phyloP scores from a whole-genome alignment of 2,888 invertebrate genomes.

The Cephus runcator region DNA sequence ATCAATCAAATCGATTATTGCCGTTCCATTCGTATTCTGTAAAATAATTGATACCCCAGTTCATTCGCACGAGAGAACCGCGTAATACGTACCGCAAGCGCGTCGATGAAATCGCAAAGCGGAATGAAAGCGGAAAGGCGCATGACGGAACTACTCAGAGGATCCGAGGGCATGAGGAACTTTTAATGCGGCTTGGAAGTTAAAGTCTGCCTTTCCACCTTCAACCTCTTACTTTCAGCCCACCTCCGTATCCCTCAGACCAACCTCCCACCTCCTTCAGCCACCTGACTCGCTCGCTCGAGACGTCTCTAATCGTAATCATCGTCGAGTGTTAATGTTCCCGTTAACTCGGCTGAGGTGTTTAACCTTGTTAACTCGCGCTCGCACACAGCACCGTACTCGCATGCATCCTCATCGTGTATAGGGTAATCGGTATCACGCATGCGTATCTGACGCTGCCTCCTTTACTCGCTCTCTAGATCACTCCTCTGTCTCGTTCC shows the following conservation, averaged over 20 bases:
- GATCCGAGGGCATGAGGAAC: slow-evolving; percentile 27
- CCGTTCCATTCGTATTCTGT: background rate
- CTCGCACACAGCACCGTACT: slow-evolving; percentile 24
- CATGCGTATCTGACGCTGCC: slow-evolving; percentile 24
- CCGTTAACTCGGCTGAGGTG: slow-evolving; percentile 64
- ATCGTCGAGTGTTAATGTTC: slow-evolving; percentile 64
- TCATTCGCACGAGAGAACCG: background rate
- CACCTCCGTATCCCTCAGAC: slow-evolving; percentile 19
- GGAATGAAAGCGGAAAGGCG: slow-evolving; percentile 13
- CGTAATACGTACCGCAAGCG: background rate
- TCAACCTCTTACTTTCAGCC: slow-evolving; percentile 48
- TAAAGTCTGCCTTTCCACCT: slow-evolving; percentile 48
- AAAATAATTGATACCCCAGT: background rate
- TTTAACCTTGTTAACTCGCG: slow-evolving; percentile 64
- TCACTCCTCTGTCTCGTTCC: background rate
- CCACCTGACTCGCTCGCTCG: slow-evolving; percentile 41
- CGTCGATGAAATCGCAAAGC: slow-evolving; percentile 25
- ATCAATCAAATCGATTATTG: background rate
- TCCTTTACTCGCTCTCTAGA: slow-evolving; percentile 1
- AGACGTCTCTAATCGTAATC: slow-evolving; percentile 64
- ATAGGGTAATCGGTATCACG: slow-evolving; percentile 24
- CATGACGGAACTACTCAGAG: background rate
- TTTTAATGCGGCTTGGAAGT: slow-evolving; percentile 53
- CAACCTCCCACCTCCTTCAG: background rate
- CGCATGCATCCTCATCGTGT: slow-evolving; percentile 12